Evolutionary conservation across 2,797 vertebrate species (phyloP), one percentile per base, ranked within the genome.

Genomic region (Microhierax caerulescens): DNA sequence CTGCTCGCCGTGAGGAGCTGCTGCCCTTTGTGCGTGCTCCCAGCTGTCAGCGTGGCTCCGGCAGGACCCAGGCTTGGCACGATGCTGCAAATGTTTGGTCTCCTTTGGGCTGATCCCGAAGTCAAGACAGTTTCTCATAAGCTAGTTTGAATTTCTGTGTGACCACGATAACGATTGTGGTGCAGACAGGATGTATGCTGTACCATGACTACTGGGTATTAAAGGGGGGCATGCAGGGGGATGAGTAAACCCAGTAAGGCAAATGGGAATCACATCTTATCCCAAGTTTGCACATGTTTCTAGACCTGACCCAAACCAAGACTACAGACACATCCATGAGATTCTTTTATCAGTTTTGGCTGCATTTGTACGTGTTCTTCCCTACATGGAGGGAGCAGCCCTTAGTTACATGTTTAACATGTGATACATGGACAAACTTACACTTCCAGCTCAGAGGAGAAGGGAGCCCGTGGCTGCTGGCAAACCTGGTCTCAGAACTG

Each of bases 31-130:
- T 6, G 7, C 8, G 41, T 25, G 28, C 8, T 63, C n/a, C 30
- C 1, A 3, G 39, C 30, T 65, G 21, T 37, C 57, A 30, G 21
- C 1, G 1, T 5, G 17, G 18, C 36, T 39, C 36, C 2, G 3
- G 50, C 28, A 47, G 8, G 30, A 53, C 22, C 37, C 0, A 0
- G 34, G 28, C n/a, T 84, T 11, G 1, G 23, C n/a, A n/a, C 0
- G 0, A 34, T 1, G 4, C 43, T 78, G 21, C 36, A 76, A 56
- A 80, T 23, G 6, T 47, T 53, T 25, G 8, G 23, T 45, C 22
- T 64, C 27, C 72, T 65, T 53, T 70, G 73, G 39, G 21, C 0
- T 51, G 27, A 74, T 32, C 30, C 51, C 27, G 36, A 75, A 75
- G 16, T 39, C 70, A 73, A 59, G 53, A 28, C 59, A 65, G 41